Evolutionary conservation across 2,888 invertebrate species (phyloP).

Genomic region (Mamestra brassicae): DNA sequence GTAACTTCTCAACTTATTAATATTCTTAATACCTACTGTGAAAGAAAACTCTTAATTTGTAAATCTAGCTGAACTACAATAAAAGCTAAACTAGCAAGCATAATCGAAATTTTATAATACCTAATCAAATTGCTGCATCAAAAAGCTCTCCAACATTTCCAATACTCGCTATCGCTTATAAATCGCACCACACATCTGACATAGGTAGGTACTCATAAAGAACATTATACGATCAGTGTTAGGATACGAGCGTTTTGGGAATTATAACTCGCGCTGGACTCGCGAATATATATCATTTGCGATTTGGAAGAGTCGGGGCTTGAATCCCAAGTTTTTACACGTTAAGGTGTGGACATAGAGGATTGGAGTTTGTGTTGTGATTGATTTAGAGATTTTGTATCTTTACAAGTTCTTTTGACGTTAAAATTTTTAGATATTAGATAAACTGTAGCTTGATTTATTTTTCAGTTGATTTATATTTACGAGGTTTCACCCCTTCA

Average conservation of each 20-base stretch:
- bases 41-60: too few species aligned
- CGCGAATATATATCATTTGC: constrained; percentile 53
- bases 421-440: too few species aligned
- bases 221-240: constrained; percentile 57
- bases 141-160: too few species aligned
- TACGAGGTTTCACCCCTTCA: too few species aligned
- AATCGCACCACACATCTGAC: constrained; percentile 21
- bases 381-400: neutral
- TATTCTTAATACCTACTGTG: too few species aligned
- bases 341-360: constrained; percentile 22
- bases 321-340: constrained; percentile 46
- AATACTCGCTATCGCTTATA: constrained; percentile 12
- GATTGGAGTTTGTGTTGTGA: neutral
- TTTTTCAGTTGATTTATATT: too few species aligned
- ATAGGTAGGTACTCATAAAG: constrained; percentile 49
- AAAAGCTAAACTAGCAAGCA: neutral
- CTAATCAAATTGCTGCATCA: neutral
- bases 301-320: constrained; percentile 47
- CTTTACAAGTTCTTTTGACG: too few species aligned
- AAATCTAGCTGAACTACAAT: neutral
- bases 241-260: constrained; percentile 63
- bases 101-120: neutral
- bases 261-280: constrained; percentile 61
- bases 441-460: too few species aligned
- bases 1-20: too few species aligned